Conservation (phyloP, 2,888 invertebrate genomes). For the Deilephila porcellus region DNA sequence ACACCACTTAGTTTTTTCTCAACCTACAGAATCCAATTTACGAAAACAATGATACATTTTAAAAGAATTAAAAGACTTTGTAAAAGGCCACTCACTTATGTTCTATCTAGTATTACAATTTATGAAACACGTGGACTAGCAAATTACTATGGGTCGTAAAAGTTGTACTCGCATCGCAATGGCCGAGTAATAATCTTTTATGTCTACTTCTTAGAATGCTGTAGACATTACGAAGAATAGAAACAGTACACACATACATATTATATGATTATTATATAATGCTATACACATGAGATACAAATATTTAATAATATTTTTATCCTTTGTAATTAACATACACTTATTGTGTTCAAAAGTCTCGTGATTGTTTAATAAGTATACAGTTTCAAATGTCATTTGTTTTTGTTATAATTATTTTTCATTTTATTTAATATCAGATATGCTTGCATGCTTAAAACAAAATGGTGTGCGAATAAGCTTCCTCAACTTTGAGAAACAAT, state of each 20-base stretch:
- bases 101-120: neutral
- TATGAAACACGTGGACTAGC: conserved; percentile 22
- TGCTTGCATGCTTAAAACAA: too few species aligned
- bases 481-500: too few species aligned
- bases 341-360: too few species aligned
- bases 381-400: too few species aligned
- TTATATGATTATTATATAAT: neutral
- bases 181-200: conserved; percentile 8
- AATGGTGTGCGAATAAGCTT: too few species aligned
- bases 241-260: neutral
- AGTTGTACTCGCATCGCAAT: neutral
- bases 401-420: too few species aligned
- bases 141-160: conserved; percentile 20
- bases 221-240: neutral
- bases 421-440: too few species aligned
- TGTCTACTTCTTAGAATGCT: conserved; percentile 11
- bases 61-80: neutral
- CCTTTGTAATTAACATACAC: too few species aligned
- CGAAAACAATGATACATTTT: neutral
- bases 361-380: too few species aligned
- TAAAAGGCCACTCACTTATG: neutral
- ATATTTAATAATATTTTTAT: too few species aligned
- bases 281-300: neutral
- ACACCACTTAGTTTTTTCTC: neutral
- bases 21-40: neutral